Percentiles rank a stretch among this genome's conserved stretches.
Evolutionary conservation across 1,140 invertebrate genomes (phyloP).

Genomic region (Papilio dardanus): DNA sequence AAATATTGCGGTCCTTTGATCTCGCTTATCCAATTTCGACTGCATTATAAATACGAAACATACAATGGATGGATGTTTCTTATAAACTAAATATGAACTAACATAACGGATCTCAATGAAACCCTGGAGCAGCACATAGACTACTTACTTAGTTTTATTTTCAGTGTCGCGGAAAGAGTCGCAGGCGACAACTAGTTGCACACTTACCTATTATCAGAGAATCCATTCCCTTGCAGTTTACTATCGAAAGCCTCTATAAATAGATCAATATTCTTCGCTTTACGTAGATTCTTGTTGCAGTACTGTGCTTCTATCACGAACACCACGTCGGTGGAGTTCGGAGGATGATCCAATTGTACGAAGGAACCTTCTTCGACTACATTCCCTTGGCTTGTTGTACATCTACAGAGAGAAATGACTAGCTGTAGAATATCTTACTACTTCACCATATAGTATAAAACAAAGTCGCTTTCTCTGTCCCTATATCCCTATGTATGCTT

Average conservation of each 20-base stretch:
- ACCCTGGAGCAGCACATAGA: too few relatives aligned
- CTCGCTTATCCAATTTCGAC: too few relatives aligned
- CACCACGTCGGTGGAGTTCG: conserved; percentile 90
- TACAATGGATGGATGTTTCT: too few relatives aligned
- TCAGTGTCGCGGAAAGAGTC: not conserved
- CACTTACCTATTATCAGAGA: conserved; percentile 86
- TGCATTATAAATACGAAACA: too few relatives aligned
- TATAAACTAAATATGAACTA: too few relatives aligned
- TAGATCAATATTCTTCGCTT: conserved; percentile 86
- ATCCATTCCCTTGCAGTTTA: conserved; percentile 84
- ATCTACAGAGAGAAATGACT: conserved; percentile 74
- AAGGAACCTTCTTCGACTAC: conserved; percentile 88
- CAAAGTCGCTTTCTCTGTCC: too few relatives aligned
- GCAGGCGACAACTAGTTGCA: not conserved
- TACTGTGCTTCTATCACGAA: conserved; percentile 93
- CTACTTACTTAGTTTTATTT: too few relatives aligned
- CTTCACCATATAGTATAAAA: too few relatives aligned
- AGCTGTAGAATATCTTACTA: too few relatives aligned
- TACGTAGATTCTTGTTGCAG: conserved; percentile 88
- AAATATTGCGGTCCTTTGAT: too few relatives aligned
- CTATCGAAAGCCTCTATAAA: conserved; percentile 86
- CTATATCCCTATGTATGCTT: too few relatives aligned
- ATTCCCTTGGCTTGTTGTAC: conserved; percentile 85
- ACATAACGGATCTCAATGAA: too few relatives aligned
- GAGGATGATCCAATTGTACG: conserved; percentile 82